Evolutionary conservation across 2,113 vertebrate genomes (phyloP).

Genomic region (Brienomyrus longianalis): DNA sequence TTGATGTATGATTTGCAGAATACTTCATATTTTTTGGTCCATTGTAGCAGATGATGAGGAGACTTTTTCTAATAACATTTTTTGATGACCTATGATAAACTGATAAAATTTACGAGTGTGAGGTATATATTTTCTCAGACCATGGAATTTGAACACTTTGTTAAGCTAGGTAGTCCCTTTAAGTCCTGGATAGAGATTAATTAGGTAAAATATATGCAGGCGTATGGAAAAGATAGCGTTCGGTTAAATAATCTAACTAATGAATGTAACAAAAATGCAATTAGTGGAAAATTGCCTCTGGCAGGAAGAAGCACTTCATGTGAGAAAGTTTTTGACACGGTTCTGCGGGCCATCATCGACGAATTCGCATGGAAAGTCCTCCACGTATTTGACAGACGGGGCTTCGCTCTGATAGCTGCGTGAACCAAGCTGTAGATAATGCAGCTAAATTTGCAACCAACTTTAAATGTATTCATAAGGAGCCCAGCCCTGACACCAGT

Average conservation of each 20-base stretch:
- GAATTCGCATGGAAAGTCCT: background rate
- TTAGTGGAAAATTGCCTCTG: background rate
- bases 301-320: background rate
- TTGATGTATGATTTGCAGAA: background rate
- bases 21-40: background rate
- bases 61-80: background rate
- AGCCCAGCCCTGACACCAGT: background rate
- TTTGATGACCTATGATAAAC: background rate
- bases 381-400: background rate
- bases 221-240: background rate
- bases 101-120: background rate
- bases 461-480: background rate
- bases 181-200: background rate
- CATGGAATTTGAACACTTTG: background rate
- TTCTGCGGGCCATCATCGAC: background rate
- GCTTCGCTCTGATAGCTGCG: background rate
- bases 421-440: background rate
- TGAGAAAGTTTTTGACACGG: background rate
- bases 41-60: background rate
- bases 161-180: background rate
- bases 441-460: background rate
- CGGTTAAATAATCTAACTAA: conserved; percentile 1
- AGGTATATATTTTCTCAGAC: background rate
- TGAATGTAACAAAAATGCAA: conserved; percentile 5
- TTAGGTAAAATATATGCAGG: background rate